A percentile compares a stretch with the other conserved stretches of the same genome.
These are phyloP conservation scores for Hirundo rustica DNA, from an alignment of 2,797 vertebrate species.

Conservation along the genomic window DNA sequence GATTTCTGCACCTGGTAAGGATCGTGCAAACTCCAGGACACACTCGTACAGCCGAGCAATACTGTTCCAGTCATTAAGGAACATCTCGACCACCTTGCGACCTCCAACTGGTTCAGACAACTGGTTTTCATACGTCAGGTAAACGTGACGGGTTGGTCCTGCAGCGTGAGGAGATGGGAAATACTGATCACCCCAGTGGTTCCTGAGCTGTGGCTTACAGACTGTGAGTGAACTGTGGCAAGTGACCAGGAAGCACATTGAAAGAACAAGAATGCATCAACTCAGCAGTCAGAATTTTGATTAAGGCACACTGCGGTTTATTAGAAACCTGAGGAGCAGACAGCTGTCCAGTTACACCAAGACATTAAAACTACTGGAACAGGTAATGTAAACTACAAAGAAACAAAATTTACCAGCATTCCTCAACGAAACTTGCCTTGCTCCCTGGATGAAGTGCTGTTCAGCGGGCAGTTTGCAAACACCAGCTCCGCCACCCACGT, in stretches of 20 bases:
- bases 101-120: conserved; percentile 97
- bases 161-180: not conserved
- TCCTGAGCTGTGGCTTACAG: not conserved
- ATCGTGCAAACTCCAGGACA: conserved; percentile 92
- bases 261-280: not conserved
- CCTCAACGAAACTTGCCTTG: conserved; percentile 81
- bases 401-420: not conserved
- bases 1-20: conserved; percentile 84
- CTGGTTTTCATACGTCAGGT: conserved; percentile 95
- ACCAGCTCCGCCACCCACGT: conserved; percentile 98
- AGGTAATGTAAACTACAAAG: not conserved
- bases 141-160: conserved; percentile 95
- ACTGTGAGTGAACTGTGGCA: not conserved
- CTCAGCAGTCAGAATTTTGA: not conserved
- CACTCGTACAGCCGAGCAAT: conserved; percentile 96
- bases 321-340: not conserved
- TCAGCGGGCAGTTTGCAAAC: conserved; percentile 94
- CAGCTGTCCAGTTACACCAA: not conserved
- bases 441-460: conserved; percentile 92
- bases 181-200: not conserved
- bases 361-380: not conserved
- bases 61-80: conserved; percentile 97
- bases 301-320: not conserved
- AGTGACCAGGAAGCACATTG: not conserved
- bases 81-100: conserved; percentile 98